Conservation (phyloP, 2,888 invertebrate genomes). For the Conistra vaccinii region DNA sequence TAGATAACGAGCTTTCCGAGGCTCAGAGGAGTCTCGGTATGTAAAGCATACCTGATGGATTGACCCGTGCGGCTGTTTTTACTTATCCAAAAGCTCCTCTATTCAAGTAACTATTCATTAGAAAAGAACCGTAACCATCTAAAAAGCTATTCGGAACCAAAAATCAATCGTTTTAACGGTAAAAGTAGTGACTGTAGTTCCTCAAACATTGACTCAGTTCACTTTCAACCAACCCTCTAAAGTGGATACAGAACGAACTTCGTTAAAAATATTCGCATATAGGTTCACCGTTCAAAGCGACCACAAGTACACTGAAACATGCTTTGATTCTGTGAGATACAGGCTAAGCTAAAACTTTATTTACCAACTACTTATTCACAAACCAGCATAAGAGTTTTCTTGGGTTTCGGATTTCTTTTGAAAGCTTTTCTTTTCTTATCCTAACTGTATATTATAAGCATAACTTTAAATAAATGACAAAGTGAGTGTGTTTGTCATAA, state of each 20-base stretch:
- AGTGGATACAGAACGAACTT: conserved; percentile 31
- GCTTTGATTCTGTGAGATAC: conserved; percentile 59
- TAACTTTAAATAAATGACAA: too few species aligned
- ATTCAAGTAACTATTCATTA: not conserved
- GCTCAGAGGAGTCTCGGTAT: too few species aligned
- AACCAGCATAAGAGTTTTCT: conserved; percentile 34
- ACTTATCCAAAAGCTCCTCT: too few species aligned
- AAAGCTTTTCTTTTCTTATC: too few species aligned
- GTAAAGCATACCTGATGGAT: too few species aligned
- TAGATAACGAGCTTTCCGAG: too few species aligned
- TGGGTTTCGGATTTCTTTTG: conserved; percentile 45
- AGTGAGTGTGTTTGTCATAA: too few species aligned
- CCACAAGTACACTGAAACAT: conserved; percentile 56
- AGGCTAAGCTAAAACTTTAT: conserved; percentile 43
- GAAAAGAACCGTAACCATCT: not conserved
- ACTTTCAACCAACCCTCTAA: conserved; percentile 20
- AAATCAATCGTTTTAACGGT: not conserved
- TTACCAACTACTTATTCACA: conserved; percentile 52
- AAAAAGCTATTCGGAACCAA: not conserved
- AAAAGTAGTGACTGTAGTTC: not conserved
- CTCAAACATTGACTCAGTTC: conserved; percentile 10
- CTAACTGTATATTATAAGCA: too few species aligned
- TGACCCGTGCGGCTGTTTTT: too few species aligned
- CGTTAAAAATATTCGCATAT: conserved; percentile 57
- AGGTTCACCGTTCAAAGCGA: conserved; percentile 53